Base-by-base conservation (phyloP, 2,888 invertebrate species). In the Acanthococcus lagerstroemiae region DNA sequence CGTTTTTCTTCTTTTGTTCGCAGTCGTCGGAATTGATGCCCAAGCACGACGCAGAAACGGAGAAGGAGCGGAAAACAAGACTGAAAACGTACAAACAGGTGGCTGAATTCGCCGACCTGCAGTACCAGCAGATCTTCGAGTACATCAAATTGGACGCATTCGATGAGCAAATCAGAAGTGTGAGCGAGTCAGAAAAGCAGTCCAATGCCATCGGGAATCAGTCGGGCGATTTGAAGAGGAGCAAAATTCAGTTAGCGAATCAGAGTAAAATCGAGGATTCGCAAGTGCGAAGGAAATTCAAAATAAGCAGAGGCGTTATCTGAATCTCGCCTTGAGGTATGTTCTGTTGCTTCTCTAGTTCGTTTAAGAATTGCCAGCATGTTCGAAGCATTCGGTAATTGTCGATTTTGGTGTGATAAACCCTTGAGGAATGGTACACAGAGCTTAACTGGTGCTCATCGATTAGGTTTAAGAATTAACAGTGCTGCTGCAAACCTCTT, bases 31-130 rank as follows among this genome's bases (percentile, higher is more conserved):
- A 15, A 5, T 30, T 50, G 19, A 19, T 61, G 7, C 9, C 19
- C 24, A 30, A 61, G 12, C 6, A 24, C 2, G 17, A 30, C 24
- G 21, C 45, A 27, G 66, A 57, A 21, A 56, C n/a, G 37, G 55
- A 26, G 24, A 61, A 58, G 24, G 67, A 68, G 30, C 55, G 55
- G 21, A 67, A 60, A 85, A 71, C 82, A 21, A 60, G 48, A 19
- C 22, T 57, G 55, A 67, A 63, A 61, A 56, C 87, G 0, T 86
- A 85, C 73, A 81, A 84, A 55, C 83, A 86, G 56, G 81, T 93
- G 48, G 93, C 90, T 0, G 83, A 84, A 72, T 94, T 87, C 77
- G 87, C 91, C 0, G 93, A 95, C 75, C 80, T 82, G 1, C 88
- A 93, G 75, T 94, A 92, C 75, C 86, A 88, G 74, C 85, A 87